These are phyloP conservation scores for Phylloscopus trochilus DNA, from an alignment of 2,113 vertebrate genomes.

Conservation along the genomic window DNA sequence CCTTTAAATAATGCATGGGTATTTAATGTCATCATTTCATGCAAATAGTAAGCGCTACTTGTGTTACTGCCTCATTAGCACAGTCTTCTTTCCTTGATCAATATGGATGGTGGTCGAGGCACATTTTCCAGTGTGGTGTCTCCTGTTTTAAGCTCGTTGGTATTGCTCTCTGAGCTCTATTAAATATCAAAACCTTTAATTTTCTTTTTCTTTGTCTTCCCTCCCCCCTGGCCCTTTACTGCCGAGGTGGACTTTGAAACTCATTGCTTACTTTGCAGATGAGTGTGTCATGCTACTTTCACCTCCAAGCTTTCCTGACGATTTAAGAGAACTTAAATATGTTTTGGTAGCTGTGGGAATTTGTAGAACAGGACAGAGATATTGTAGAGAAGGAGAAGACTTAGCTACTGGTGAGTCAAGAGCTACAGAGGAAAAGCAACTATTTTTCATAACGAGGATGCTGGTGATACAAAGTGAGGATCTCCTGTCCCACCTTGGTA, in stretches of 20 bases:
- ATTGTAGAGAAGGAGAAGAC: neutral
- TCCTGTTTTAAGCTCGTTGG: neutral
- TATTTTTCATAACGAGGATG: neutral
- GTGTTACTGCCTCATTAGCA: slow-evolving; percentile 30
- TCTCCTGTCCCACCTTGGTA: neutral
- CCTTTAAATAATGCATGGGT: neutral
- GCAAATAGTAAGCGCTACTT: slow-evolving; percentile 20
- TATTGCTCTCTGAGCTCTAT: neutral
- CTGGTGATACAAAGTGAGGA: neutral
- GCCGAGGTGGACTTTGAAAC: slow-evolving; percentile 36
- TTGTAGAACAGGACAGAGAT: neutral
- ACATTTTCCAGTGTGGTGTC: neutral
- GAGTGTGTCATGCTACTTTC: neutral
- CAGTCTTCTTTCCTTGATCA: slow-evolving; percentile 14
- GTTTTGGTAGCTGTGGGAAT: neutral
- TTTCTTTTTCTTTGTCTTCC: rapidly evolving
- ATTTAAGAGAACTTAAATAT: neutral
- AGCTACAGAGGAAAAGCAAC: neutral
- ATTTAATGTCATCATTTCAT: slow-evolving; percentile 4
- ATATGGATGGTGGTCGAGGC: slow-evolving; percentile 36
- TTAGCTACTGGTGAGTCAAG: neutral
- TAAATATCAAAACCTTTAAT: neutral
- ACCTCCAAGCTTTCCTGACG: neutral
- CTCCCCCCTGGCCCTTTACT: rapidly evolving
- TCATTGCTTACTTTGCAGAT: neutral